These are phyloP conservation scores for Andrena dorsata DNA, from an alignment of 2,888 invertebrate genomes.

Conservation along the genomic window DNA sequence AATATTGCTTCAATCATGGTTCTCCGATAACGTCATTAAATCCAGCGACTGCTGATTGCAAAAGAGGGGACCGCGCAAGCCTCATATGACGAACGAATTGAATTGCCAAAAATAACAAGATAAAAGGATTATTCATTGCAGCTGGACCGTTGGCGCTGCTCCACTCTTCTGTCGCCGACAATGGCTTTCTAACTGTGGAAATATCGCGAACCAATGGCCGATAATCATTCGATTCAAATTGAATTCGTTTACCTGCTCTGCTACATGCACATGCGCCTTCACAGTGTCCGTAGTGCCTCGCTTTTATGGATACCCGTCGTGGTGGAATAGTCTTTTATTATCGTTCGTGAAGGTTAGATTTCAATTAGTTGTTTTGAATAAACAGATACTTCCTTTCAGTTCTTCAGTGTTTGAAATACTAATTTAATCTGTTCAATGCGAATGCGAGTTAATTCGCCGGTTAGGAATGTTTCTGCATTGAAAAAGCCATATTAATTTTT, in stretches of 20 bases:
- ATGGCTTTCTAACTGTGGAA: constrained; percentile 50
- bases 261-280: background rate
- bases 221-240: constrained; percentile 58
- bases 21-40: constrained; percentile 72
- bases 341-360: background rate
- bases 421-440: too few species aligned
- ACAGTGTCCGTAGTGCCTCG: background rate
- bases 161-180: constrained; percentile 35
- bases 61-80: constrained; percentile 34
- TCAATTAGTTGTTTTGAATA: background rate
- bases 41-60: constrained; percentile 69
- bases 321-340: background rate
- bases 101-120: constrained; percentile 70
- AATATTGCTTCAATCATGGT: constrained; percentile 73
- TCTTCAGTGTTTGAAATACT: too few species aligned
- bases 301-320: background rate
- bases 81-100: constrained; percentile 66
- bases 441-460: too few species aligned
- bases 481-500: too few species aligned
- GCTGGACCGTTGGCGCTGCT: constrained; percentile 22
- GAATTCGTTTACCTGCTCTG: constrained; percentile 19
- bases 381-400: too few species aligned
- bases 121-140: constrained; percentile 63
- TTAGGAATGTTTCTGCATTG: too few species aligned
- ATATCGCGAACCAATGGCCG: constrained; percentile 57